Percentiles rank a stretch among this genome's conserved stretches.
Conservation (phyloP, 2,797 vertebrate genomes). For the Mormyrops attenuatus region DNA sequence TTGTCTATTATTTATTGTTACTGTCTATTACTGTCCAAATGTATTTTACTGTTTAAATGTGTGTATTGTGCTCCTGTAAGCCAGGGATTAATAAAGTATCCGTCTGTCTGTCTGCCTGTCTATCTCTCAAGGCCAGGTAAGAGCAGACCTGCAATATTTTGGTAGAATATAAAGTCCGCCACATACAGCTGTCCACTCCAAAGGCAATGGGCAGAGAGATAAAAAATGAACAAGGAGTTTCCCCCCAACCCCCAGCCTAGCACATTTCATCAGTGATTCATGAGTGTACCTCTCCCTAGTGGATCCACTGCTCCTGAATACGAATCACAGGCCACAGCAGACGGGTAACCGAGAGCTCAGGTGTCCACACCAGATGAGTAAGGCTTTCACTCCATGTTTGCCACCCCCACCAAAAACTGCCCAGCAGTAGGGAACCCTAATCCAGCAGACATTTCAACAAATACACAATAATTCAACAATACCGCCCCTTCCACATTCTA, state of each 20-base stretch:
- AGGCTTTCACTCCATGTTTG: background rate
- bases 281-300: background rate
- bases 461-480: background rate
- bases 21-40: background rate
- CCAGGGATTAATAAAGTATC: background rate
- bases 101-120: background rate
- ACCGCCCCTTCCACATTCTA: background rate
- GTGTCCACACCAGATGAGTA: background rate
- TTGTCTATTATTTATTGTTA: background rate
- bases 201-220: background rate
- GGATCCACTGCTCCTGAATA: background rate
- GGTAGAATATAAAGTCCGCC: background rate
- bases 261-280: constrained; percentile 8
- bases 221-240: background rate
- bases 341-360: background rate
- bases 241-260: background rate
- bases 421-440: background rate
- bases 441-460: background rate
- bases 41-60: background rate
- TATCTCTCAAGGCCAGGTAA: background rate
- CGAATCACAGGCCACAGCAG: background rate
- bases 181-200: background rate
- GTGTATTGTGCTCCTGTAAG: background rate
- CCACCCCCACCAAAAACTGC: background rate
- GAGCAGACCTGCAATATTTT: background rate